Base-by-base conservation (phyloP, 2,888 invertebrate species). In the Antheraea assamensis region DNA sequence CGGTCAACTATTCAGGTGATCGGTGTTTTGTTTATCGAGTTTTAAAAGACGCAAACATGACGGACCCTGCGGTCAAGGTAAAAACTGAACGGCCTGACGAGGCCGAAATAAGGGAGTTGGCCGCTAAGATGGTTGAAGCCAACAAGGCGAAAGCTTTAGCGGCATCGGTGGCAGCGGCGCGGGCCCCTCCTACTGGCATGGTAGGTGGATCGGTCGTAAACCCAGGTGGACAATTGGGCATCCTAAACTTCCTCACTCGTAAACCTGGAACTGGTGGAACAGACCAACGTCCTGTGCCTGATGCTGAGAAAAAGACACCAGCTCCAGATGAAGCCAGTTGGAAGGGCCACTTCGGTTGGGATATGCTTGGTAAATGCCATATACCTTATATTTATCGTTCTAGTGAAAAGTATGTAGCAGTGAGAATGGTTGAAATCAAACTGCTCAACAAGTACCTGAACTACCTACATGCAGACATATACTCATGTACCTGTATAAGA, bases 371-470 rank as follows among this genome's bases (percentile, higher is more conserved):
- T 76, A 97, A 97, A 84, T 96, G 96, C 81, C 96, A 97, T 89
- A 97, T 99, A 86, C 99, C 99, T 1, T 98, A 97, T 89, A 97
- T 99, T 79, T 96, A 97, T 85, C 96, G 99, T 30, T 96, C 96
- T 72, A 96, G 96, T 27, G 98, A 98, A 87, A 97, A 97, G 88
- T 99, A 98, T 89, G 98, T 98, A 87, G 97, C 98, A n/a, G 98
- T 99, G 72, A 96, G 98, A 74, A 98, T 99, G 96, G 97, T 99
- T 35, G 99, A 99, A 90, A 96, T 97, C 84, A 98, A 98, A 90
- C 95, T 98, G 71, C 95, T 98, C 35, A 97, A 98, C 88, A 98
- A 98, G 92, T 98, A 98, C 93, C 96, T 98, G 84, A 97, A 97
- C 88, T 97, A 97, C 87, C 95, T 98, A 73, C 98, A 98, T 88